phyloP scores from a whole-genome alignment of 2,113 vertebrate species.

The Thryonomys swinderianus region DNA sequence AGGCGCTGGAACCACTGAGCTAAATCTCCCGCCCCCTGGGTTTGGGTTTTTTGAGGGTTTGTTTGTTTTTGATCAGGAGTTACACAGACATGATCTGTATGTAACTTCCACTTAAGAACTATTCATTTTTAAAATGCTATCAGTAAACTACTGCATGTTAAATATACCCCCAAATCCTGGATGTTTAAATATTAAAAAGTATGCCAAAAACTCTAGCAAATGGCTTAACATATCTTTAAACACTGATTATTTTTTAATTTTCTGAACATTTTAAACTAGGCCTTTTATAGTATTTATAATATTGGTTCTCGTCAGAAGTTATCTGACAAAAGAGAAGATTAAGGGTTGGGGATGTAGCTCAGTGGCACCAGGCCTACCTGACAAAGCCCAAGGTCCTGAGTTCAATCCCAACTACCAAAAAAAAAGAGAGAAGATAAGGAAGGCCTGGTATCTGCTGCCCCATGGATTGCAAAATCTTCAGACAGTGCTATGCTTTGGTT shows the following conservation, averaged over 20 bases:
- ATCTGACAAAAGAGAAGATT: neutral
- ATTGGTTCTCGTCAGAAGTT: neutral
- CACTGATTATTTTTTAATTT: neutral
- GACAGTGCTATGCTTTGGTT: rapidly evolving
- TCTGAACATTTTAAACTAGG: neutral
- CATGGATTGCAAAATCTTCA: neutral
- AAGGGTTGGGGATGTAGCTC: too few relatives aligned
- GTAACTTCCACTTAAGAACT: neutral
- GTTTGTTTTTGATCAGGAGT: neutral
- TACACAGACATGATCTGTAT: neutral
- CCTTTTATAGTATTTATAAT: neutral
- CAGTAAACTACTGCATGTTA: neutral
- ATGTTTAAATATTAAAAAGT: slow-evolving; percentile 13
- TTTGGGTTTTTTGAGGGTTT: too few relatives aligned
- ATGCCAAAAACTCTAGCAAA: neutral
- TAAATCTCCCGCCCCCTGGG: too few relatives aligned
- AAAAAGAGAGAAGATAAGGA: neutral
- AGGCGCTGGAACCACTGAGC: too few relatives aligned
- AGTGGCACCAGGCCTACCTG: too few relatives aligned
- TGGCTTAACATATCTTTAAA: neutral
- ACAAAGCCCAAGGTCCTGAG: too few relatives aligned
- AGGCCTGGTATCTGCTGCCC: neutral
- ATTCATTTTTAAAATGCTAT: neutral
- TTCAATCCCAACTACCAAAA: too few relatives aligned
- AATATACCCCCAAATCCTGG: neutral